Conservation (phyloP, 2,113 vertebrate species). For the Vulpes ferrilata region DNA sequence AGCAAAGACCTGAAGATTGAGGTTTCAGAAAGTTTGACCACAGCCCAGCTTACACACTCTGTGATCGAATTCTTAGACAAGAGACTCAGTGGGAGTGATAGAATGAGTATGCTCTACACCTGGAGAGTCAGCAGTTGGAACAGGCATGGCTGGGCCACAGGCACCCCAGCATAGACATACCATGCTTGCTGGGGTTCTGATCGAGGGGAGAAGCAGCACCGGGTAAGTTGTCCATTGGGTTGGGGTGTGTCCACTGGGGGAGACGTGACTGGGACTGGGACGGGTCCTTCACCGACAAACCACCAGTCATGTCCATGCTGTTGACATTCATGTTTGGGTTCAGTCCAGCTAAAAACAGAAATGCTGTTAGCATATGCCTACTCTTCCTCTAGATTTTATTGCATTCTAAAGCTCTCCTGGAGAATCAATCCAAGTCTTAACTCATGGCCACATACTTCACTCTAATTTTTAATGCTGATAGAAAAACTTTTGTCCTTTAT, state of each 20-base stretch:
- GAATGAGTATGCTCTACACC: fast-evolving
- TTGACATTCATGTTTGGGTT: constrained; percentile 98
- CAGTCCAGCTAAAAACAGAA: constrained; percentile 92
- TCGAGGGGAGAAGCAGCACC: constrained; percentile 95
- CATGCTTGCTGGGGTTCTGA: constrained; percentile 96
- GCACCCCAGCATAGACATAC: constrained; percentile 78
- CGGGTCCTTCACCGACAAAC: constrained; percentile 96
- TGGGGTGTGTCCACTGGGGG: constrained; percentile 99
- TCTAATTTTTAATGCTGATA: not conserved
- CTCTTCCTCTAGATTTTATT: not conserved
- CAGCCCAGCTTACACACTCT: fast-evolving
- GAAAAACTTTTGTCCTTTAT: no score
- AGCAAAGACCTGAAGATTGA: not conserved
- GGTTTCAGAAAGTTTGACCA: not conserved
- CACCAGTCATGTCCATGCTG: constrained; percentile 96
- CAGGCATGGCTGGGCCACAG: fast-evolving
- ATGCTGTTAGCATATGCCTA: not conserved
- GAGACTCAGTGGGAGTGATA: not conserved
- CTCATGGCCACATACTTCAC: not conserved
- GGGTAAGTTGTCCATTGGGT: constrained; percentile 95
- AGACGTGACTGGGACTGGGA: constrained; percentile 98
- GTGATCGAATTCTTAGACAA: not conserved
- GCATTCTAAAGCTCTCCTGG: not conserved
- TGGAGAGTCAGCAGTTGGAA: fast-evolving
- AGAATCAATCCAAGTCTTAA: not conserved